Base-by-base conservation (phyloP, 2,888 invertebrate species). In the Toxonevra muliebris region DNA sequence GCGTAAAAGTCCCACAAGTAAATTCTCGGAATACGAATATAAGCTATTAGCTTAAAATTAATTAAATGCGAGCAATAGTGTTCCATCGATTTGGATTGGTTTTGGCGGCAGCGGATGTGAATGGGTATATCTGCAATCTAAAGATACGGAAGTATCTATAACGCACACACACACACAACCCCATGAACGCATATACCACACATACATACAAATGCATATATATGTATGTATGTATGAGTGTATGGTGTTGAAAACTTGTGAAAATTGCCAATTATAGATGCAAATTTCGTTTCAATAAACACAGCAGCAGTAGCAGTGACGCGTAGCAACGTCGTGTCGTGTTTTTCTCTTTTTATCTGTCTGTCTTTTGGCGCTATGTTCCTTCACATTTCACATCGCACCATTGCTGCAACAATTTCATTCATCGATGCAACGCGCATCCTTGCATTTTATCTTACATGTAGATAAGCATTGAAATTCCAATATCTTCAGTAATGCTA, bases 271-370 rank as follows among this genome's bases (percentile, higher is more conserved):
- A 65, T 65, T 65, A 65, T 59, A 42, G 52, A 58, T 48, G 65
- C 59, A 65, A 65, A 65, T 65, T 65, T 50, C 59, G 59, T 52
- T 65, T 59, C 59, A 65, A 65, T 65, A 59, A 65, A 65, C 52
- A 58, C 58, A 48, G 64, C 48, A 30, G 57, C 64, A 40, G 40
- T 40, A 64, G 57, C 64, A 41, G 64, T 45, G 64, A 48, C 48
- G 55, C 64, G 50, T 57, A 64, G 55, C 64, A 57, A 55, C 55
- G 63, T n/a, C 30, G 30, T 30, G 30, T 2, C 30, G 30, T 30
- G 30, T 30, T 7, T 30, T 30, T 30, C 30, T 30, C 30, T 30
- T 30, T 30, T 30, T 30, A 30, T 30, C 30, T 30, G 30, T 30
- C 7, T 30, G 30, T 30, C 30, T 30, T 2, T 30, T 7, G 30